Conservation (phyloP, 2,113 vertebrate genomes). For the Leptobrachium ailaonicum region DNA sequence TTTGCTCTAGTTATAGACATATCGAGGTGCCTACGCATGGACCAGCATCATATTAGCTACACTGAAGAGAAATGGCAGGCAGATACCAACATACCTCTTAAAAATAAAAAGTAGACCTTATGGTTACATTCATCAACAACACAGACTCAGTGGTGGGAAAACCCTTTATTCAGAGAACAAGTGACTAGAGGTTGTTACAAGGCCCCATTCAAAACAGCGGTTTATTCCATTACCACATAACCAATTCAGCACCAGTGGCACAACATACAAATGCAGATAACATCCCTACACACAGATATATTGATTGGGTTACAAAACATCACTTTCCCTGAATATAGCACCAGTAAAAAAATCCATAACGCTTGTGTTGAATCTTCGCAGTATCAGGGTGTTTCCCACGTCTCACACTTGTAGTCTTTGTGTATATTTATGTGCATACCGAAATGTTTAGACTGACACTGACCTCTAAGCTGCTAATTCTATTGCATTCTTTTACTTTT, state of each 20-base stretch:
- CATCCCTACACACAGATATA: not conserved
- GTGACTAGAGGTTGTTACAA: constrained; percentile 15
- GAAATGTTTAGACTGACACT: too few relatives aligned
- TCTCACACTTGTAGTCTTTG: not conserved
- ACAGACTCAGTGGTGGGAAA: constrained; percentile 33
- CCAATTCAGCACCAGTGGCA: constrained; percentile 1
- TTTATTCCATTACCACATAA: not conserved
- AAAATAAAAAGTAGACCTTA: too few relatives aligned
- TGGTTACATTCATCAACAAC: not conserved
- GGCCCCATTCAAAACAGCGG: not conserved
- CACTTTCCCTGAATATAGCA: constrained; percentile 35
- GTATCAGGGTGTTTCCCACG: not conserved
- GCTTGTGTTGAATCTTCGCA: constrained; percentile 13
- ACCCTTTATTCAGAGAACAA: constrained; percentile 42
- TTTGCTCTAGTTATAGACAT: too few relatives aligned
- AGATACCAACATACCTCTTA: too few relatives aligned
- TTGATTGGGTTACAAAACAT: not conserved
- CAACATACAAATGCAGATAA: not conserved
- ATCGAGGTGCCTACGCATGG: too few relatives aligned
- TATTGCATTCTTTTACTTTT: too few relatives aligned
- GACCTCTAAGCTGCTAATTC: too few relatives aligned
- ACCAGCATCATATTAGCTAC: too few relatives aligned
- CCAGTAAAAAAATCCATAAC: constrained; percentile 12
- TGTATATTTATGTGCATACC: too few relatives aligned
- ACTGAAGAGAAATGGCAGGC: too few relatives aligned